A percentile compares a stretch with the other conserved stretches of the same genome.
These are phyloP conservation scores for Danaus melanippus DNA, from an alignment of 1,140 invertebrate species.

Conservation along the genomic window DNA sequence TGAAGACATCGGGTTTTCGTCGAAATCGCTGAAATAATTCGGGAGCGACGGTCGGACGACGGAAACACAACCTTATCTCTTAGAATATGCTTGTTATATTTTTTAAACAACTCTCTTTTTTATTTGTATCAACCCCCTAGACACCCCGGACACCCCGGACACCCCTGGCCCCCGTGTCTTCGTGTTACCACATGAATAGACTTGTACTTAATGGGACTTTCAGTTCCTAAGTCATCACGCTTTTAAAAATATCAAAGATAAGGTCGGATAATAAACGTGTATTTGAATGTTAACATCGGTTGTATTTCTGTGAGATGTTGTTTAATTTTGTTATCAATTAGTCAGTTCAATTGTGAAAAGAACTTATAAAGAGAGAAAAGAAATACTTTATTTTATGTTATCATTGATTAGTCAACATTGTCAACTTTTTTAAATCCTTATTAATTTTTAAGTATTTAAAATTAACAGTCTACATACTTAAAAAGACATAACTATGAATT, in stretches of 20 bases:
- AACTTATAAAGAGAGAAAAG: constrained; percentile 7
- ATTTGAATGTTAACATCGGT: too few species aligned
- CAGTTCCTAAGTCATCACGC: constrained; percentile 69
- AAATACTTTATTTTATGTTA: constrained; percentile 11
- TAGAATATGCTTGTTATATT: constrained; percentile 68
- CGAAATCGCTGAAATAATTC: constrained; percentile 67
- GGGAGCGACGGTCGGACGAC: constrained; percentile 43
- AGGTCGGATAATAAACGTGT: constrained; percentile 61
- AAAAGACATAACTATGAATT: too few species aligned
- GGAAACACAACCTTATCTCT: constrained; percentile 69
- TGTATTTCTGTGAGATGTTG: too few species aligned
- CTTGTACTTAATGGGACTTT: constrained; percentile 66
- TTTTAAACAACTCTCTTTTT: constrained; percentile 70
- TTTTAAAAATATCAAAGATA: constrained; percentile 65
- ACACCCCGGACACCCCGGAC: constrained; percentile 8
- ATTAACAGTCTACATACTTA: too few species aligned
- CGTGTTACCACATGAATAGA: constrained; percentile 63
- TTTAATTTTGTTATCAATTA: too few species aligned
- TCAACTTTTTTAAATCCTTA: too few species aligned
- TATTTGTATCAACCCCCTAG: constrained; percentile 53
- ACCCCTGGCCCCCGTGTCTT: constrained; percentile 26
- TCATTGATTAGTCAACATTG: not conserved
- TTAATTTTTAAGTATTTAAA: too few species aligned
- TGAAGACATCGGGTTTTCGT: constrained; percentile 59
- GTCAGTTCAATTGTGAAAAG: too few species aligned